Conservation (phyloP, 2,113 vertebrate species). For the Lampris megalopsis region DNA sequence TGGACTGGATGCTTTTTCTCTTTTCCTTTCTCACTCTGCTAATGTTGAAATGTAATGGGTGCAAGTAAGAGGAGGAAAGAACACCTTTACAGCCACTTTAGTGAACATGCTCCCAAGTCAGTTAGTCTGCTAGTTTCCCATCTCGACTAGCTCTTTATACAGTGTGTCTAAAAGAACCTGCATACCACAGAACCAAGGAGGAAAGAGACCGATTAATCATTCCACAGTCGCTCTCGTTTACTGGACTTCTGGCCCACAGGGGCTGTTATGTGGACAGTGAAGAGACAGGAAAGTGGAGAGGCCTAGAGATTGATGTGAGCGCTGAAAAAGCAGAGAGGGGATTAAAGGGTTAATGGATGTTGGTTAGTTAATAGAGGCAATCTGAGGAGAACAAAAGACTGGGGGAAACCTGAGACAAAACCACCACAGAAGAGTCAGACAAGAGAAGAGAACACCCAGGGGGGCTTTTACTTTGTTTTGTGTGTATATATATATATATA, state of each 20-base stretch:
- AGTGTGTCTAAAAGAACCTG: not conserved
- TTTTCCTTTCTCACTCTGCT: not conserved
- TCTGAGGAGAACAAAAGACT: not conserved
- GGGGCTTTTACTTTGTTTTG: slow-evolving; percentile 2
- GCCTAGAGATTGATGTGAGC: slow-evolving; percentile 21
- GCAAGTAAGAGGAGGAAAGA: slow-evolving; percentile 10
- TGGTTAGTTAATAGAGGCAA: slow-evolving; percentile 41
- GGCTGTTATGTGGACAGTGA: slow-evolving; percentile 32
- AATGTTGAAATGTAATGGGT: slow-evolving; percentile 8
- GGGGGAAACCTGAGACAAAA: not conserved
- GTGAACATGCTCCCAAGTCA: slow-evolving; percentile 25
- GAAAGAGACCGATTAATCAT: slow-evolving; percentile 1
- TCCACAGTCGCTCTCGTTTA: not conserved
- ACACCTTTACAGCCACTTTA: not conserved
- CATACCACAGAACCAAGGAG: slow-evolving; percentile 25
- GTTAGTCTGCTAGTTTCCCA: not conserved
- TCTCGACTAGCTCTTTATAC: not conserved
- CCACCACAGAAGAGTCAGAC: slow-evolving; percentile 24
- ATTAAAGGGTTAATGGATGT: slow-evolving; percentile 47
- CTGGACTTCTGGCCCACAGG: not conserved
- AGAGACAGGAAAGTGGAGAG: not conserved
- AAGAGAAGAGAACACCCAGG: slow-evolving; percentile 15
- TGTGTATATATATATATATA: not conserved
- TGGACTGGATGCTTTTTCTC: not conserved
- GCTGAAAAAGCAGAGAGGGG: slow-evolving; percentile 34